Percentiles rank a stretch among this genome's conserved stretches.
Evolutionary conservation across 2,113 vertebrate genomes (phyloP).

Genomic region (Indri indri): DNA sequence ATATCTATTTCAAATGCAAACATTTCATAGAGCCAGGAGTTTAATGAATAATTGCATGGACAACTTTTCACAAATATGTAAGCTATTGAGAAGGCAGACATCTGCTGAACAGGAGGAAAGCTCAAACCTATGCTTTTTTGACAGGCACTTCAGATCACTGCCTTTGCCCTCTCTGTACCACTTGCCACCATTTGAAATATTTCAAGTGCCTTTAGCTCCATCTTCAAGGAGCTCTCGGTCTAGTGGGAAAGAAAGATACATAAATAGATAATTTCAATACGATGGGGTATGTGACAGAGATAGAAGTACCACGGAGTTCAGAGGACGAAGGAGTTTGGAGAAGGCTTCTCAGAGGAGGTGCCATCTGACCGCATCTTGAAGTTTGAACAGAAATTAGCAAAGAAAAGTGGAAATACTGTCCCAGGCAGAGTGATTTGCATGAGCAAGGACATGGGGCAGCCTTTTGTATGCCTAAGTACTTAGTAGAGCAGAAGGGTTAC

Average conservation of each 20-base stretch:
- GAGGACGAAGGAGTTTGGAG: not conserved
- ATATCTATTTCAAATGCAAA: not conserved
- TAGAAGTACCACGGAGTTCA: not conserved
- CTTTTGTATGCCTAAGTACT: not conserved
- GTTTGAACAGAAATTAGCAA: not conserved
- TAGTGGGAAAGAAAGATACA: not conserved
- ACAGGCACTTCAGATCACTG: not conserved
- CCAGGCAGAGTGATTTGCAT: not conserved
- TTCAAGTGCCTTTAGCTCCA: not conserved
- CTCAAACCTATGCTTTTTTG: not conserved
- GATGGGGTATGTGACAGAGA: not conserved
- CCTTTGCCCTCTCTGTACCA: not conserved
- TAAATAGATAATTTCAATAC: slow-evolving; percentile 8
- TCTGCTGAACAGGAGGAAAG: not conserved
- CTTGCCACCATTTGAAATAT: not conserved
- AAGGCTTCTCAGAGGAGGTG: not conserved
- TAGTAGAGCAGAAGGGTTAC: not conserved
- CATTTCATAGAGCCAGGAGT: not conserved
- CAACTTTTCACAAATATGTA: slow-evolving; percentile 20
- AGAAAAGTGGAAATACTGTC: not conserved
- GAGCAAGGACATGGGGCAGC: not conserved
- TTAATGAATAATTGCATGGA: not conserved
- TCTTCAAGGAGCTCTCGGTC: not conserved
- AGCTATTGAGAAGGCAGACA: not conserved
- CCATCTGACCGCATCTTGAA: not conserved